A percentile compares a stretch with the other conserved stretches of the same genome.
These are phyloP conservation scores for Cynopterus sphinx DNA, from an alignment of 2,797 vertebrate genomes.

Conservation along the genomic window DNA sequence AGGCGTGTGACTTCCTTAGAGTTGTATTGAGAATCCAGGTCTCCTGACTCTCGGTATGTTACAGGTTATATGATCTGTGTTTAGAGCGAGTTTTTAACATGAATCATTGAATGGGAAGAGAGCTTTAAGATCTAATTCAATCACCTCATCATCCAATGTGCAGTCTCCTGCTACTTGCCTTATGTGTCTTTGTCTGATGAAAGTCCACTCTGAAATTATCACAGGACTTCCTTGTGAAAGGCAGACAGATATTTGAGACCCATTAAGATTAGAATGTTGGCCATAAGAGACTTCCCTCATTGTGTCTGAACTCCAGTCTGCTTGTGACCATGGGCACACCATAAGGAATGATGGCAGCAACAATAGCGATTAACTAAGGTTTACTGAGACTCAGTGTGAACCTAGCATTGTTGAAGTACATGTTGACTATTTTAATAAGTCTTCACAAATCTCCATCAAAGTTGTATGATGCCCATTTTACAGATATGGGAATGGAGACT, in stretches of 20 bases:
- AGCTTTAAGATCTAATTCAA: neutral
- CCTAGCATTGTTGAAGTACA: neutral
- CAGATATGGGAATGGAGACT: neutral
- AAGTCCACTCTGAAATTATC: neutral
- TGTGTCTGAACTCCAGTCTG: neutral
- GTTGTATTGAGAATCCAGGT: neutral
- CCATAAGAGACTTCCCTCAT: neutral
- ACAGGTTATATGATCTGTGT: neutral
- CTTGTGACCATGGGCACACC: neutral
- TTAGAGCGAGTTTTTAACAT: neutral
- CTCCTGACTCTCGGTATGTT: neutral
- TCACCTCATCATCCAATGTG: neutral
- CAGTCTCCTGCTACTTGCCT: neutral
- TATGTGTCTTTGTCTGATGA: neutral
- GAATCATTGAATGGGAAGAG: neutral
- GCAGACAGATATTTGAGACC: neutral
- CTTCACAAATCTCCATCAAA: neutral
- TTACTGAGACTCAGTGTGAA: neutral
- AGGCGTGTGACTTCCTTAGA: neutral
- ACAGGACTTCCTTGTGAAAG: neutral
- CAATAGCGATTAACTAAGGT: neutral
- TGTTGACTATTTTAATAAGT: neutral
- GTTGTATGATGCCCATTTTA: neutral
- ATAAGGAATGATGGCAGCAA: neutral
- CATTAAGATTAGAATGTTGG: neutral